Evolutionary conservation across 1,140 invertebrate species (phyloP).

Genomic region (Drosophila takahashii): DNA sequence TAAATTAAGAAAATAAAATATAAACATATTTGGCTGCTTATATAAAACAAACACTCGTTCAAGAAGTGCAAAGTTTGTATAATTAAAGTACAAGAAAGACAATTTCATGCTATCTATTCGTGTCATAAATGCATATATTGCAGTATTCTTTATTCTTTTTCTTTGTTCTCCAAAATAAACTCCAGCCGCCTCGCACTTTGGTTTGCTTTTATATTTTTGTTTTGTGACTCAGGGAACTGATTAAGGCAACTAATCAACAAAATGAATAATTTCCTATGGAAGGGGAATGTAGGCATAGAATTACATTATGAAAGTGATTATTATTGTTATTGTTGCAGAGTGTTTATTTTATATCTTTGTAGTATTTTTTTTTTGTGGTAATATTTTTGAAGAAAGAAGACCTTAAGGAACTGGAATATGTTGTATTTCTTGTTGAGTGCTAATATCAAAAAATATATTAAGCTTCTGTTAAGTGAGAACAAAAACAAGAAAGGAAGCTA

Average conservation of each 20-base stretch:
- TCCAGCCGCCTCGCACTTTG: conserved; percentile 14
- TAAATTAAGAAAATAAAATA: too few species aligned
- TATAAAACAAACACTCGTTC: not conserved
- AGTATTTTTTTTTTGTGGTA: not conserved
- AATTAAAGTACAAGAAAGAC: not conserved
- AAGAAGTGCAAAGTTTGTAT: not conserved
- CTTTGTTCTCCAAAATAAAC: conserved; percentile 30
- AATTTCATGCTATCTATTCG: conserved; percentile 5
- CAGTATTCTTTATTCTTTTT: conserved; percentile 16
- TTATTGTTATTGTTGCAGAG: conserved; percentile 9
- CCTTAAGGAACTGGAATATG: too few species aligned
- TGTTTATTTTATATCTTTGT: too few species aligned
- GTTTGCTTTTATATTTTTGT: conserved; percentile 14
- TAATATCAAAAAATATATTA: not conserved
- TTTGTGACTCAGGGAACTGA: conserved; percentile 41
- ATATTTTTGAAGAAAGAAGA: not conserved
- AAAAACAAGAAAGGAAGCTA: too few species aligned
- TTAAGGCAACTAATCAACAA: conserved; percentile 49
- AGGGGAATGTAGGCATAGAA: conserved; percentile 6
- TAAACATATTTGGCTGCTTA: too few species aligned
- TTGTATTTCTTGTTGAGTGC: not conserved
- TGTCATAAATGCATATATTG: conserved; percentile 17
- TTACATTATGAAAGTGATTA: conserved; percentile 9
- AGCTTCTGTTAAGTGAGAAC: not conserved
- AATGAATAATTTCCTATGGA: conserved; percentile 24